Conservation (phyloP, 2,797 vertebrate species). For the Antrozous pallidus region DNA sequence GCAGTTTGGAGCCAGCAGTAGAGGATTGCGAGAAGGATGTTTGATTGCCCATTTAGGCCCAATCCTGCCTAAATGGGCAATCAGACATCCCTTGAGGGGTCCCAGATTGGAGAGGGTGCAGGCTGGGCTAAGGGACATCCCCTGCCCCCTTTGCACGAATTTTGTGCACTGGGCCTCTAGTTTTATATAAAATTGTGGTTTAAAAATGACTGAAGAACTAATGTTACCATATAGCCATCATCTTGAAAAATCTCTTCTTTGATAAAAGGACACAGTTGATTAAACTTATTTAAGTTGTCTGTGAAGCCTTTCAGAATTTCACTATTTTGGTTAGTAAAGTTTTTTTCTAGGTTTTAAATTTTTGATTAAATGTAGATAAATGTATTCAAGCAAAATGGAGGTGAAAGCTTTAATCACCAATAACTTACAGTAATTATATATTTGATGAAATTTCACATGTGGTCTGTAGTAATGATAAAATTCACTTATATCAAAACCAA, state of each 20-base stretch:
- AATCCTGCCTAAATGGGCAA: no score
- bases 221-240: not conserved
- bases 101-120: no score
- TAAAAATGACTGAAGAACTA: not conserved
- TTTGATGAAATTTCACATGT: not conserved
- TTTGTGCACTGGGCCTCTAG: no score
- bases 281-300: not conserved
- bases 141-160: no score
- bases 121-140: no score
- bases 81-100: no score
- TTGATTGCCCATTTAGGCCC: no score
- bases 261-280: not conserved
- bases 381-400: not conserved
- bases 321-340: conserved; percentile 3
- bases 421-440: not conserved
- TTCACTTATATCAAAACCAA: not conserved
- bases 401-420: not conserved
- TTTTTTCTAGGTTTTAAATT: conserved; percentile 1
- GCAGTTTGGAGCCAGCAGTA: no score
- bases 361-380: not conserved
- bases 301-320: not conserved
- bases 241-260: not conserved
- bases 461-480: not conserved
- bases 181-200: not conserved
- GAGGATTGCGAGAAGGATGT: no score